Evolutionary conservation across 2,888 invertebrate genomes (phyloP).

Genomic region (Icerya purchasi): DNA sequence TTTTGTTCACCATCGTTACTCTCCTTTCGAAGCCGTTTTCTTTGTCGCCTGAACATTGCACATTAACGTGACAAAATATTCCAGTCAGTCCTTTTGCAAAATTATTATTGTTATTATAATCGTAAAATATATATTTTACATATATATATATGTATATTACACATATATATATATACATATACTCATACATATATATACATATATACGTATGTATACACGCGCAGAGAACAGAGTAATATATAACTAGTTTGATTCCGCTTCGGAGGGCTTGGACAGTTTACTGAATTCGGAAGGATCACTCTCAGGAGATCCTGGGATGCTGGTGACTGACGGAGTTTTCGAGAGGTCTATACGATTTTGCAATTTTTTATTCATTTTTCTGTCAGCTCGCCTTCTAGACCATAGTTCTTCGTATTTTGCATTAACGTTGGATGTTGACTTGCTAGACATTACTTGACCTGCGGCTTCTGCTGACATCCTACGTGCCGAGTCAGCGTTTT

Average conservation of each 20-base stretch:
- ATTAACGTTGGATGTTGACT: not conserved
- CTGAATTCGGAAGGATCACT: not conserved
- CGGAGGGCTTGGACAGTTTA: too few species aligned
- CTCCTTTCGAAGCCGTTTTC: too few species aligned
- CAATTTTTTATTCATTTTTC: conserved; percentile 1
- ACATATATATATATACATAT: not conserved
- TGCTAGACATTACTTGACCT: not conserved
- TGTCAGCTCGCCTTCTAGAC: not conserved
- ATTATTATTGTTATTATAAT: too few species aligned
- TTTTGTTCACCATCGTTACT: too few species aligned
- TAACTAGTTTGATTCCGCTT: too few species aligned
- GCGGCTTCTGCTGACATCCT: not conserved
- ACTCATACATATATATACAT: not conserved
- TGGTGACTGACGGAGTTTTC: conserved; percentile 1
- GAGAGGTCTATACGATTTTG: conserved; percentile 4
- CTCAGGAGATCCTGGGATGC: conserved; percentile 4
- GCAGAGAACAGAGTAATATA: too few species aligned
- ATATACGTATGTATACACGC: not conserved
- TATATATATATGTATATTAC: not conserved
- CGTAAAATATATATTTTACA: too few species aligned
- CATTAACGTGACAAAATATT: too few species aligned
- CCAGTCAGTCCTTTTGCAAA: too few species aligned
- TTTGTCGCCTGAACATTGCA: too few species aligned
- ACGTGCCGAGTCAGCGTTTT: not conserved
- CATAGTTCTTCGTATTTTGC: not conserved